phyloP scores from a whole-genome alignment of 2,888 invertebrate genomes.

The Ennomos erosarius region DNA sequence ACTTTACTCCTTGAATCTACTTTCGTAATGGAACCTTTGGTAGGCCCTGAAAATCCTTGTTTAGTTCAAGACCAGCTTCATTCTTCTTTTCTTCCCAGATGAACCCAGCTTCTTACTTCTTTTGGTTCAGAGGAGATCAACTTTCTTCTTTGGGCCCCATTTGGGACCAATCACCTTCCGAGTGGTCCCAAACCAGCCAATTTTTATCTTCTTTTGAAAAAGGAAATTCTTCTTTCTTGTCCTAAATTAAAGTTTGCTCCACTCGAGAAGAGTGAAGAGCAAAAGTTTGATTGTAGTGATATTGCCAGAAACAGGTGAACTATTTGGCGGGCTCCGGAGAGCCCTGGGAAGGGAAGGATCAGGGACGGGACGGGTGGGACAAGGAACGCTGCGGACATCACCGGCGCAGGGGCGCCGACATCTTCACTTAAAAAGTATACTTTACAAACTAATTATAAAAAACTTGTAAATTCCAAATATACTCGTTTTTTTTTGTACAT shows the following conservation, averaged over 20 bases:
- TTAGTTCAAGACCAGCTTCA: too few relatives aligned
- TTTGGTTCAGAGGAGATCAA: too few relatives aligned
- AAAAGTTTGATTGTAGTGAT: conserved; percentile 29
- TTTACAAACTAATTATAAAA: conserved; percentile 84
- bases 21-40: too few relatives aligned
- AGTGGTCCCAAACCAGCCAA: too few relatives aligned
- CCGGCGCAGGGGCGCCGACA: conserved; percentile 59
- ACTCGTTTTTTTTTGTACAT: conserved; percentile 81
- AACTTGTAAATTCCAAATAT: conserved; percentile 85
- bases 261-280: conserved; percentile 55
- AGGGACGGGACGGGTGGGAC: conserved; percentile 59
- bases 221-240: conserved; percentile 15
- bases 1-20: too few relatives aligned
- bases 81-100: too few relatives aligned
- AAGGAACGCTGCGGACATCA: conserved; percentile 71
- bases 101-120: too few relatives aligned
- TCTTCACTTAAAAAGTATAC: conserved; percentile 81
- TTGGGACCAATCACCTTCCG: too few relatives aligned
- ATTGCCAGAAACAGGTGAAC: conserved; percentile 55
- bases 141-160: too few relatives aligned
- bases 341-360: conserved; percentile 66
- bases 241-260: conserved; percentile 46
- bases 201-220: background rate
- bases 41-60: too few relatives aligned
- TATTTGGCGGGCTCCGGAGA: conserved; percentile 70